A percentile compares a stretch with the other conserved stretches of the same genome.
phyloP scores from a whole-genome alignment of 2,113 vertebrate species.

The Vanacampus margaritifer region DNA sequence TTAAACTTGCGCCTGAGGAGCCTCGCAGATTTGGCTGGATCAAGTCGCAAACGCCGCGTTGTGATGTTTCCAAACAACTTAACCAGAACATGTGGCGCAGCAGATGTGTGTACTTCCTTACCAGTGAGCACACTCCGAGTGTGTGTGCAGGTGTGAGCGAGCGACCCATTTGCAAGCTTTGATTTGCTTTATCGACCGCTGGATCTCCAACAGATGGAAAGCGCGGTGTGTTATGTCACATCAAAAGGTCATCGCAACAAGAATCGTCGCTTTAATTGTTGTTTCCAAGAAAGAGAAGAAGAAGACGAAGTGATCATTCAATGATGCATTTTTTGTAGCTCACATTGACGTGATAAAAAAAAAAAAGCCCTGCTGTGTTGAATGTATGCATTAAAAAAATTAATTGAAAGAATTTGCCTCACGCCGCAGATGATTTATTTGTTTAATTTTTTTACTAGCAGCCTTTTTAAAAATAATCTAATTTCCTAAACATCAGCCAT shows the following conservation, averaged over 20 bases:
- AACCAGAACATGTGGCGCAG: neutral
- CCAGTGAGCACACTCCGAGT: neutral
- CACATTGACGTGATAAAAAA: neutral
- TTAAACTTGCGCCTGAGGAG: neutral
- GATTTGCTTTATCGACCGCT: neutral
- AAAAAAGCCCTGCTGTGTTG: neutral
- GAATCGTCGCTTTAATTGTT: neutral
- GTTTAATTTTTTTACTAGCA: constrained; percentile 7
- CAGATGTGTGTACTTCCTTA: neutral
- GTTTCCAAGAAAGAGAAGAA: neutral
- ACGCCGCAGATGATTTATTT: neutral
- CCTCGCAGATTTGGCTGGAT: neutral
- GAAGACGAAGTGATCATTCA: neutral
- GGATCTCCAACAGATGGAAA: neutral
- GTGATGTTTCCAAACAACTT: neutral
- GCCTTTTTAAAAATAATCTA: constrained; percentile 32
- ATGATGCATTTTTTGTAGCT: neutral
- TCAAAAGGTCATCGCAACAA: neutral
- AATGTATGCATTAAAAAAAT: neutral
- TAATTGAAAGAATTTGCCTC: neutral
- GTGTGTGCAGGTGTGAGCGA: neutral
- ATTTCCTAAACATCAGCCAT: constrained; percentile 28
- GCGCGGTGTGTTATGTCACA: neutral
- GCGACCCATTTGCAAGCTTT: neutral
- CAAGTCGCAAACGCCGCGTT: neutral